Percentiles rank a stretch among this genome's conserved stretches.
phyloP scores from a whole-genome alignment of 2,113 vertebrate genomes.

The Donacobius atricapilla region DNA sequence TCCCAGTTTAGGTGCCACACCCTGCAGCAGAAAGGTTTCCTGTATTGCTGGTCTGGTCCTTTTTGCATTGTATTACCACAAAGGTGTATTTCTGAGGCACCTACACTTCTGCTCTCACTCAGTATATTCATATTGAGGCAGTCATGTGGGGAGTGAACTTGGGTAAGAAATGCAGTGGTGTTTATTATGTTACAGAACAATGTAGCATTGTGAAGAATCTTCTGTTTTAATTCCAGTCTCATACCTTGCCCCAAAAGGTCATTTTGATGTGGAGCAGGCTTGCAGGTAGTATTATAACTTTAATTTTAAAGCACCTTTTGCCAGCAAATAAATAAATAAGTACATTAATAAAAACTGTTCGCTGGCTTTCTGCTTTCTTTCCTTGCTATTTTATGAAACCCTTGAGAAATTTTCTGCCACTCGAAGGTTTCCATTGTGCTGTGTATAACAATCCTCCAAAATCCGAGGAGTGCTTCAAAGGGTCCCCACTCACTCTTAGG shows the following conservation, averaged over 20 bases:
- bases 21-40: not conserved
- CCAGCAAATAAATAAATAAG: not conserved
- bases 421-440: not conserved
- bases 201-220: rapidly evolving
- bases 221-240: not conserved
- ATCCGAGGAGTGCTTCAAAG: not conserved
- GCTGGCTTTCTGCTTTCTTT: not conserved
- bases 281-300: not conserved
- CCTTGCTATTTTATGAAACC: not conserved
- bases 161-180: not conserved
- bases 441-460: not conserved
- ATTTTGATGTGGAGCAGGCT: not conserved
- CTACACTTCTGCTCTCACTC: not conserved
- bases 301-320: not conserved
- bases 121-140: not conserved
- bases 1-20: not conserved
- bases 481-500: not conserved
- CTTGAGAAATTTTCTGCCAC: rapidly evolving
- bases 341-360: not conserved
- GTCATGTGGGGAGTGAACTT: not conserved
- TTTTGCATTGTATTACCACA: not conserved
- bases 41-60: not conserved
- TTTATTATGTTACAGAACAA: not conserved
- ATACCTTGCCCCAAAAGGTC: not conserved
- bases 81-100: not conserved